phyloP scores from a whole-genome alignment of 2,113 vertebrate genomes.

The Hippopotamus amphibius region DNA sequence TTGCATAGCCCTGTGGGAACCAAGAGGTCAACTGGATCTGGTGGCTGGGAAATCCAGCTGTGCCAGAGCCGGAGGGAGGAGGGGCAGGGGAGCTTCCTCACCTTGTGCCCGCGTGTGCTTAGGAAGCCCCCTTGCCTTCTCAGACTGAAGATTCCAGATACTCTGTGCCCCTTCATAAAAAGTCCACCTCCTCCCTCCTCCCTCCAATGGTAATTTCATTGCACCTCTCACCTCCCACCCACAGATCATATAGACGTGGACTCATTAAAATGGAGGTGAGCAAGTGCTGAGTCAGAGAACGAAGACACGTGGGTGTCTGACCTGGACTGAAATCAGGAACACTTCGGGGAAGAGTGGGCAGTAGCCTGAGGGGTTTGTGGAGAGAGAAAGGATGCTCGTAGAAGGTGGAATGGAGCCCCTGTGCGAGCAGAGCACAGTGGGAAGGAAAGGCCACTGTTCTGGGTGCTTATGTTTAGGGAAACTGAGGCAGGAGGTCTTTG shows the following conservation, averaged over 20 bases:
- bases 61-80: not conserved
- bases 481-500: not conserved
- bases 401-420: not conserved
- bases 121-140: not conserved
- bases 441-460: not conserved
- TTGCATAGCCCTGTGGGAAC: not conserved
- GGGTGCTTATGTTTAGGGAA: not conserved
- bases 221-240: not conserved
- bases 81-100: accelerated
- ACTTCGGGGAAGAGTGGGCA: not conserved
- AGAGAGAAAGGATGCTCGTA: not conserved
- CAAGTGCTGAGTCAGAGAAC: not conserved
- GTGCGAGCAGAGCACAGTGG: not conserved
- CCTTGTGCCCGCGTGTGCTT: not conserved
- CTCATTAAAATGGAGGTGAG: not conserved
- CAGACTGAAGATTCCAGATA: not conserved
- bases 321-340: not conserved
- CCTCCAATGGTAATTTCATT: not conserved
- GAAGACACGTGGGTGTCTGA: not conserved
- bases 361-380: not conserved
- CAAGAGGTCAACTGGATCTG: not conserved
- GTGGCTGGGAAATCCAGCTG: not conserved
- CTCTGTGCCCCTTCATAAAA: not conserved
- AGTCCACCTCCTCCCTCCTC: not conserved
- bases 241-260: not conserved